Percentiles rank a stretch among this genome's conserved stretches.
Conservation (phyloP, 2,113 vertebrate genomes). For the Nanorana parkeri region DNA sequence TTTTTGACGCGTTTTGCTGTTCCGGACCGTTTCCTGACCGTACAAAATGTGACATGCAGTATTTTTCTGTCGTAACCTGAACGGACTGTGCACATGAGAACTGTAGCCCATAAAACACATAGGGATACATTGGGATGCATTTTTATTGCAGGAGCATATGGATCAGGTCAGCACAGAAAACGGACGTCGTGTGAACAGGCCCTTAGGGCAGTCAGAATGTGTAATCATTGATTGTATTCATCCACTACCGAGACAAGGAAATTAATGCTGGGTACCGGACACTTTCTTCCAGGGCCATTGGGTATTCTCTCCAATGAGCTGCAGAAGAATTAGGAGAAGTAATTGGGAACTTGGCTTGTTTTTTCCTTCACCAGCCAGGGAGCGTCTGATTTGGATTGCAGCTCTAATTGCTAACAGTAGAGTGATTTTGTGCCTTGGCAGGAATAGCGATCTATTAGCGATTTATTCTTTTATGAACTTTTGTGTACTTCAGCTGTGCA, state of each 20-base stretch:
- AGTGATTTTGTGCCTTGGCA: constrained; percentile 14
- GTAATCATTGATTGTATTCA: neutral
- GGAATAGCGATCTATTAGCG: neutral
- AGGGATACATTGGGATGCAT: no score
- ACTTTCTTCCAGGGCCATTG: neutral
- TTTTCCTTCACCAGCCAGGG: neutral
- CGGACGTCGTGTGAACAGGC: no score
- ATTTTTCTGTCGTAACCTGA: no score
- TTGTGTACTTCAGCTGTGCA: neutral
- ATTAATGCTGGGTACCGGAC: neutral
- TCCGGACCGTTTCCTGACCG: no score
- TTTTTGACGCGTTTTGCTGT: no score
- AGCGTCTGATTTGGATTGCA: neutral
- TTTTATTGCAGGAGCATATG: no score
- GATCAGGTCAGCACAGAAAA: no score
- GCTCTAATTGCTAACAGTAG: constrained; percentile 20
- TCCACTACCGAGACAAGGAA: constrained; percentile 1
- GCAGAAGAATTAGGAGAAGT: neutral
- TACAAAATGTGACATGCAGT: no score
- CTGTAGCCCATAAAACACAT: no score
- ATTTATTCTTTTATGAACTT: constrained; percentile 11
- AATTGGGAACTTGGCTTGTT: neutral
- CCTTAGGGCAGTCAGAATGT: neutral
- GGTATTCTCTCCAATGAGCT: neutral
- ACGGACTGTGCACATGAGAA: no score